A percentile compares a stretch with the other conserved stretches of the same genome.
Conservation (phyloP, 2,888 invertebrate species). For the Geophilus truncorum region DNA sequence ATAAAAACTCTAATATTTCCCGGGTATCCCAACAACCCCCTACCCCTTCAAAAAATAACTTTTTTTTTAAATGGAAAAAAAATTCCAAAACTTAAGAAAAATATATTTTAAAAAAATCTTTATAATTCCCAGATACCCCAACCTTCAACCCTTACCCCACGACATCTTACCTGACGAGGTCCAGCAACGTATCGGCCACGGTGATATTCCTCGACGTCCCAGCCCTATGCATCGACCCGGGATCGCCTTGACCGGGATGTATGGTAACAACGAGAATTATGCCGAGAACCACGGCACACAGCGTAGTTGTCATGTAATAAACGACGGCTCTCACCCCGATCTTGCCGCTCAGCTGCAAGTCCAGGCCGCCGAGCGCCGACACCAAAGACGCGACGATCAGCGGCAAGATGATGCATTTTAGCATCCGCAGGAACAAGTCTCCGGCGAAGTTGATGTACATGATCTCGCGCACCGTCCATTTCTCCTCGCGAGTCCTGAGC, state of each 20-base stretch:
- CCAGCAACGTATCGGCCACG: not conserved
- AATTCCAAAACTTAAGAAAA: too few species aligned
- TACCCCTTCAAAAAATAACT: too few species aligned
- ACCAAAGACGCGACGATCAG: not conserved
- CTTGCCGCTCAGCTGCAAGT: not conserved
- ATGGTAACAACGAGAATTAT: not conserved
- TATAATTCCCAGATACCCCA: too few species aligned
- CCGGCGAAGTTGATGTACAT: constrained; percentile 41
- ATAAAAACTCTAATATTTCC: too few species aligned
- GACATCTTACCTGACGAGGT: not conserved
- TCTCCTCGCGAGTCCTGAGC: not conserved
- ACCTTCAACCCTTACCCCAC: too few species aligned
- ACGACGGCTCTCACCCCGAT: not conserved
- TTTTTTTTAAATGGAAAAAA: too few species aligned
- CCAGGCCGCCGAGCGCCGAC: not conserved
- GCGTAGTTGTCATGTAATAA: not conserved
- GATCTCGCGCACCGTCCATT: constrained; percentile 29
- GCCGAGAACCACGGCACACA: not conserved
- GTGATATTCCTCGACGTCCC: too few species aligned
- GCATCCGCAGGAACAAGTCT: not conserved
- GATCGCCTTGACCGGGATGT: not conserved
- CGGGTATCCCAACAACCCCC: too few species aligned
- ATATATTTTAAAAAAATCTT: too few species aligned
- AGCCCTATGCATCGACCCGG: too few species aligned
- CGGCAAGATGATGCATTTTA: not conserved